Evolutionary conservation across 2,888 invertebrate genomes (phyloP), one percentile per base, ranked within the genome.

Genomic region (Hermodice carunculata): DNA sequence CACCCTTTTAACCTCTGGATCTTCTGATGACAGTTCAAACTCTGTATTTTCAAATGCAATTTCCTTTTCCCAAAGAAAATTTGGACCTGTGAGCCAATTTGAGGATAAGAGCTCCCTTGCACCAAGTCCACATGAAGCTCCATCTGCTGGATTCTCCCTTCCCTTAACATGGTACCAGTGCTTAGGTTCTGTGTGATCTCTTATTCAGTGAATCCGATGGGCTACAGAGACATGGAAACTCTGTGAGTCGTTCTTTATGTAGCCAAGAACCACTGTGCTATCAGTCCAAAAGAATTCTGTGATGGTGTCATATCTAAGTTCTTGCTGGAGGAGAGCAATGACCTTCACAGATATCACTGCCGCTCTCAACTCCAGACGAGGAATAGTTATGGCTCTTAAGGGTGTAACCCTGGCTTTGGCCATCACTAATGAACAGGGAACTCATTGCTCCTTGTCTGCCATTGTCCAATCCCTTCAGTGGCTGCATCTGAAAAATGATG

Each of bases 81-180:
- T 2, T 34, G 69, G 69, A 2, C 63, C 69, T 4, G 5, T 19
- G 6, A 61, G 42, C 68, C 68, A 65, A 17, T 44, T 62, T 3
- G 53, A 51, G 22, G 19, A n/a, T 37, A 17, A 28, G 19, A 77
- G 42, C 34, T 70, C 64, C 0, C 26, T 40, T 8, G 63, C 31
- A 3, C 57, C 56, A 19, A 64, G 28, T 28, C 78, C 78, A 34
- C 73, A 29, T 0, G 81, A 76, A 0, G 8, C 75, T 28, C 75
- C 59, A 44, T 82, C 81, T 1, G 81, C 81, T n/a, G 82, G 80
- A 64, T 82, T 83, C 5, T 69, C 54, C 1, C 65, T 48, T 0
- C 75, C 69, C 0, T 61, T 61, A 1, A 81, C 72, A 62, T 81
- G 75, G 52, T 64, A 43, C 78, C 78, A 76, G 6, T 69, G 49